Conservation (phyloP, 1,140 invertebrate genomes). For the Drosophila bifasciata region DNA sequence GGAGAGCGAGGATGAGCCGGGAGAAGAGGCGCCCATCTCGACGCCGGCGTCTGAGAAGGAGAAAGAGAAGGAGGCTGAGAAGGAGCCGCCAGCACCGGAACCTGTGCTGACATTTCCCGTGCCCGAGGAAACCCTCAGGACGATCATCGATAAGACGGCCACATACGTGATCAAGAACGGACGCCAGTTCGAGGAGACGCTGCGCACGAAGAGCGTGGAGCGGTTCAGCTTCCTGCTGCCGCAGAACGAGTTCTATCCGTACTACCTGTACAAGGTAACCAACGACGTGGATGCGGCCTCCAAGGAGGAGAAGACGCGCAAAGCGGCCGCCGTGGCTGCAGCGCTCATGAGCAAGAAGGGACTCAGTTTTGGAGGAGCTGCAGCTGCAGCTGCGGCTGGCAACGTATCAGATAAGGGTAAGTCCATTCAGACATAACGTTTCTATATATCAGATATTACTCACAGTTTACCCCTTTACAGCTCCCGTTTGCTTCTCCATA, state of each 20-base stretch:
- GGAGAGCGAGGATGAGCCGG: constrained; percentile 84
- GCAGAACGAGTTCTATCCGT: constrained; percentile 89
- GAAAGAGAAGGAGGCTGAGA: constrained; percentile 10
- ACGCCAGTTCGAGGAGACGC: constrained; percentile 94
- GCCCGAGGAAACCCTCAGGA: constrained; percentile 91
- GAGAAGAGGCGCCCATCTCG: constrained; percentile 49
- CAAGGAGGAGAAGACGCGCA: constrained; percentile 76
- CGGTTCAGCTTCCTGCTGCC: constrained; percentile 92
- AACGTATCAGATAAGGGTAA: constrained; percentile 41
- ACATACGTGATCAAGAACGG: constrained; percentile 97
- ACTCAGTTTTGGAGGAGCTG: constrained; percentile 42
- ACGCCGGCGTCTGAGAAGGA: constrained; percentile 5
- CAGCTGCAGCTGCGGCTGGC: constrained; percentile 10
- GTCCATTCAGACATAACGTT: too few species aligned
- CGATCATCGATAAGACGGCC: constrained; percentile 98
- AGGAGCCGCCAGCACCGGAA: constrained; percentile 20
- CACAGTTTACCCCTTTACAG: too few species aligned
- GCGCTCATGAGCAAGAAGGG: constrained; percentile 77
- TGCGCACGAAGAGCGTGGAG: constrained; percentile 93
- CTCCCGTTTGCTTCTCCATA: constrained; percentile 92
- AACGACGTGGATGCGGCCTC: constrained; percentile 76
- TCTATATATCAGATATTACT: too few species aligned
- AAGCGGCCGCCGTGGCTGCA: constrained; percentile 64
- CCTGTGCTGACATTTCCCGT: constrained; percentile 85
- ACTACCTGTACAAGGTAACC: constrained; percentile 88